phyloP scores from a whole-genome alignment of 2,113 vertebrate genomes.

The Calidris pugnax region DNA sequence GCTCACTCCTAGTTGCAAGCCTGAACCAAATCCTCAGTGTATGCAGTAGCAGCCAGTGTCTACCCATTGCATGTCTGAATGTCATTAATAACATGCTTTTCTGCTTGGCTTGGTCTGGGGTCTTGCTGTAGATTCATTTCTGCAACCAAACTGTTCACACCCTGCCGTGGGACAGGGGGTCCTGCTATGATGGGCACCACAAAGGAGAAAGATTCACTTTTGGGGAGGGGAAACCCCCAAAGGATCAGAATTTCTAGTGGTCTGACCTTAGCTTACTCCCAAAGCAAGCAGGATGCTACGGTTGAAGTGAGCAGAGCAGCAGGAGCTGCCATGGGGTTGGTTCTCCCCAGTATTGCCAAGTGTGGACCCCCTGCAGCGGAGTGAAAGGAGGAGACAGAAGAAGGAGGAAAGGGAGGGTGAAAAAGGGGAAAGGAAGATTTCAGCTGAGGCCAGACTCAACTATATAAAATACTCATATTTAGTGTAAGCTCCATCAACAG shows the following conservation, averaged over 20 bases:
- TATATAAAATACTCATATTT: background rate
- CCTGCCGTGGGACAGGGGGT: background rate
- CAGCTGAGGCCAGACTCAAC: background rate
- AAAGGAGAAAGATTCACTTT: background rate
- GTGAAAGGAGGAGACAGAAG: background rate
- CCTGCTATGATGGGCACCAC: background rate
- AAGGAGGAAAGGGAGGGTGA: background rate
- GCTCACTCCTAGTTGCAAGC: background rate
- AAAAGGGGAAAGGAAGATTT: background rate
- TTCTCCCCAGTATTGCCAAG: background rate
- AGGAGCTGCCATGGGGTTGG: rapidly evolving
- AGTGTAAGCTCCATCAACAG: background rate
- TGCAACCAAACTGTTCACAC: background rate
- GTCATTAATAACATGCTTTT: background rate
- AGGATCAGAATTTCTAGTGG: background rate
- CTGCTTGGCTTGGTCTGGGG: background rate
- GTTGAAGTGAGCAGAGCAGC: background rate
- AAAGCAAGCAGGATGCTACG: background rate
- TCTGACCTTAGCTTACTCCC: background rate
- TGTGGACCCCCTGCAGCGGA: background rate
- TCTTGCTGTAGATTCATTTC: background rate
- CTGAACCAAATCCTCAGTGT: background rate
- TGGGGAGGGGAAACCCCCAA: background rate
- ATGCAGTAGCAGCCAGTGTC: background rate
- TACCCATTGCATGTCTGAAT: rapidly evolving